These are phyloP conservation scores for Ischnus inquisitorius DNA, from an alignment of 2,888 invertebrate species.

Conservation along the genomic window DNA sequence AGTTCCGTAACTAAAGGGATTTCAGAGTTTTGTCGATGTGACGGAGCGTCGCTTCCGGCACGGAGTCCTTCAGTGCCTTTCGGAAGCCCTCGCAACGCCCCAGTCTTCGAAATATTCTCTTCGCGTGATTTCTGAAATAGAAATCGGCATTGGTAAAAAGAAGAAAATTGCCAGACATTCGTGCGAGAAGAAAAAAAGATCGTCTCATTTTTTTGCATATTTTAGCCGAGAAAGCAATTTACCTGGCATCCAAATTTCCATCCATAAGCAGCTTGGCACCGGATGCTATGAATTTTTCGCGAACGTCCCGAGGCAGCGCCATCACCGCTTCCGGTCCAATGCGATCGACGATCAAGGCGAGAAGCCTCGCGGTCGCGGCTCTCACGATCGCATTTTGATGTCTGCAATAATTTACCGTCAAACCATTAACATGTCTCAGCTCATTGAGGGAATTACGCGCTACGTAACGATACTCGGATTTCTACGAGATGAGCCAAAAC, in stretches of 20 bases:
- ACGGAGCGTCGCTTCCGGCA: conserved; percentile 92
- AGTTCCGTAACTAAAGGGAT: conserved; percentile 85
- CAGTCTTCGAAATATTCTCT: conserved; percentile 91
- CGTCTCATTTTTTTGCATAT: background rate
- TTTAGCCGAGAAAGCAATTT: conserved; percentile 62
- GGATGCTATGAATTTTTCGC: conserved; percentile 92
- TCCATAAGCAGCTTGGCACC: conserved; percentile 95
- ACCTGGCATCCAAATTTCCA: conserved; percentile 94
- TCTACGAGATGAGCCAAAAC: too few species aligned
- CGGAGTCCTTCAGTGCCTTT: conserved; percentile 91
- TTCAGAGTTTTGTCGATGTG: conserved; percentile 94
- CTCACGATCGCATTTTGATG: conserved; percentile 96
- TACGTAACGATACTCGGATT: too few species aligned
- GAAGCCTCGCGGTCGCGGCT: conserved; percentile 92
- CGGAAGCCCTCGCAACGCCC: conserved; percentile 92
- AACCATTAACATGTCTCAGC: too few species aligned
- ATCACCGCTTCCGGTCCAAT: conserved; percentile 91
- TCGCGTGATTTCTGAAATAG: conserved; percentile 89
- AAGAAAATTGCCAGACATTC: background rate
- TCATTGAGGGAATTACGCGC: too few species aligned
- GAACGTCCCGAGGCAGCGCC: conserved; percentile 91
- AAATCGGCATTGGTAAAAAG: background rate
- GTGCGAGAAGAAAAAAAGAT: background rate
- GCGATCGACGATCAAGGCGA: conserved; percentile 90
- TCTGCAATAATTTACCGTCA: conserved; percentile 75